These are phyloP conservation scores for Bufotes viridis DNA, from an alignment of 2,797 vertebrate species.

Conservation along the genomic window DNA sequence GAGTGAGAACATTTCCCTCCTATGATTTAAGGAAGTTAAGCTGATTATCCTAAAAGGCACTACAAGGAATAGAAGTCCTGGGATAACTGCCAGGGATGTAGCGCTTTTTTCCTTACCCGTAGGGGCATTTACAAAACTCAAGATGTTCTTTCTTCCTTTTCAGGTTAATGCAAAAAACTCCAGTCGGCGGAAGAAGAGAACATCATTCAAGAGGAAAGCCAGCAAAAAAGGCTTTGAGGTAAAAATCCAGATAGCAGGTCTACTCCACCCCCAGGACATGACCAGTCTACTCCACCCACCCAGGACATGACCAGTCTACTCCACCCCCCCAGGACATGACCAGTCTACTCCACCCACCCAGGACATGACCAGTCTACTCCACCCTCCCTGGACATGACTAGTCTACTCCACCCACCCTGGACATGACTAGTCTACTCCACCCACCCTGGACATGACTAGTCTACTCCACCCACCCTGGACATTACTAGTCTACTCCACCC, in stretches of 20 bases:
- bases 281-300: not conserved
- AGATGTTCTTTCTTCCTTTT: slow-evolving; percentile 55
- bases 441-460: too few relatives aligned
- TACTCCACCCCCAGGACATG: not conserved
- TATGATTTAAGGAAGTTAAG: not conserved
- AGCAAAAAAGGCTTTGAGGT: slow-evolving; percentile 97
- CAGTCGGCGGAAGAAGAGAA: slow-evolving; percentile 94
- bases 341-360: not conserved
- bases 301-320: not conserved
- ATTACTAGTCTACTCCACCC: too few relatives aligned
- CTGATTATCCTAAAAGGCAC: too few relatives aligned
- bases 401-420: too few relatives aligned
- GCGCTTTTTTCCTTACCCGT: not conserved
- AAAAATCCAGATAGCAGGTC: slow-evolving; percentile 64
- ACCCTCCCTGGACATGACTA: not conserved
- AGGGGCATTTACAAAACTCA: not conserved
- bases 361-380: not conserved
- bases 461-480: too few relatives aligned
- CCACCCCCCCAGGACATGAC: too few relatives aligned
- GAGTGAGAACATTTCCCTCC: too few relatives aligned
- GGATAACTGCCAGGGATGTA: too few relatives aligned
- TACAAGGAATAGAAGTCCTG: too few relatives aligned
- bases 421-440: too few relatives aligned
- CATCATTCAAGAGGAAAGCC: slow-evolving; percentile 95
- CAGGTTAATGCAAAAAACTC: slow-evolving; percentile 97